Evolutionary conservation across 2,113 vertebrate genomes (phyloP), one percentile per base, ranked within the genome.

Genomic region (Pterocles gutturalis): DNA sequence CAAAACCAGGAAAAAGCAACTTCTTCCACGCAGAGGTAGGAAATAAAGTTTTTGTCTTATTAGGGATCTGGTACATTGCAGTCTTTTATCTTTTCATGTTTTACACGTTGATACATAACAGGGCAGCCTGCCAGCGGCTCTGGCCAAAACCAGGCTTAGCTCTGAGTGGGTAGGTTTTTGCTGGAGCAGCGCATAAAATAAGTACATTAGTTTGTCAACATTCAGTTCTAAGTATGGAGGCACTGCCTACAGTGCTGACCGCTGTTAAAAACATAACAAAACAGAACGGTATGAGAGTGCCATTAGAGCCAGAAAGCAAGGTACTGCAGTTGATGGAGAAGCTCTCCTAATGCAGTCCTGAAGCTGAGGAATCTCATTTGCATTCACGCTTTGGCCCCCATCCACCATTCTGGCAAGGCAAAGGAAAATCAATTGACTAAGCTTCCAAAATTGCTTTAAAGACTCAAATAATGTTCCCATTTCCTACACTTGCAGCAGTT

Each of bases 381-480:
- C 67, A 17, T 51, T 51, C 51, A 38, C 29, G 18, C 73, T 83
- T 66, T 93, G 82, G 75, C 64, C 28, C 67, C 18, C 18, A 43
- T 71, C 96, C 83, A 92, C 79, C 33, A 25, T 71, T 87, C 80
- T 3, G 8, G 67, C 67, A 60, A n/a, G 13, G 33, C 7, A 12
- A 76, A 86, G 51, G 79, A 84, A 93, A 93, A 90, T 88, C 75
- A 64, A 54, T 67, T 25, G 29, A 90, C 60, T 64, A 33, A 86
- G 80, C 83, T 92, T 80, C 76, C 71, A 73, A 72, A 89, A 94
- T 62, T 54, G 41, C 55, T 92, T 93, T 64, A 57, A 87, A 83
- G 88, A 53, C 70, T 71, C 38, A 70, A 46, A 70, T 26, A 81
- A 79, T 12, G 43, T 58, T 34, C 46, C 67, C 0, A 1, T 58